Evolutionary conservation across 2,888 invertebrate species (phyloP), one percentile per base, ranked within the genome.

Genomic region (Polietes domitor): DNA sequence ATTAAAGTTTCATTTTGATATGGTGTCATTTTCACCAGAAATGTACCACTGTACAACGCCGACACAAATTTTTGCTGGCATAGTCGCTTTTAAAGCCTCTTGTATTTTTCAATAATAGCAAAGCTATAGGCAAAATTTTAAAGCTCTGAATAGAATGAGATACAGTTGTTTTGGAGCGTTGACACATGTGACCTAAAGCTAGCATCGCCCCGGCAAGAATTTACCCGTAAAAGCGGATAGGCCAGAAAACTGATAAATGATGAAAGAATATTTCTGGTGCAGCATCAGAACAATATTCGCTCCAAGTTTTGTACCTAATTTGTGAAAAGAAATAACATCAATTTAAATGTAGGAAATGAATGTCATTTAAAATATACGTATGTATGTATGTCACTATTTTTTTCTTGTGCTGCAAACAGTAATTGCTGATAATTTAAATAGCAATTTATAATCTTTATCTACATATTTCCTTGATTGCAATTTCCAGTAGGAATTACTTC

Each of bases 131-230:
- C 55, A 28, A 17, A 12, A 47, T 12, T 26, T 47, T 9, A 32
- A 70, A 12, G 9, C 15, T 19, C 21, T 79, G 15, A 47, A n/a
- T 12, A 24, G 17, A 73, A 58, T 58, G 32, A 10, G n/a, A n/a
- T 47, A 21, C 47, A 68, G 24, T 10, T 41, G 15, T 37, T 71
- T 2, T 47, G 26, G 0, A 41, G 21, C 12, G 32, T n/a, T 73
- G 81, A 81, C 65, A 77, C 77, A 72, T 81, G 19, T 77, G 55
- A 58, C 47, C 63, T 26, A 80, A 81, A 77, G 26, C 65, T 55
- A 53, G 43, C 47, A 68, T 61, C 70, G 71, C 32, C 26, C 41
- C 61, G 58, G 7, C 2, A n/a, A 15, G 6, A 4, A 12, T 47
- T 15, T 12, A 26, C 58, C 26, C 15, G 9, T 12, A 12, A 58